Base-by-base conservation (phyloP, 2,797 vertebrate genomes). In the Austrolebias charrua region DNA sequence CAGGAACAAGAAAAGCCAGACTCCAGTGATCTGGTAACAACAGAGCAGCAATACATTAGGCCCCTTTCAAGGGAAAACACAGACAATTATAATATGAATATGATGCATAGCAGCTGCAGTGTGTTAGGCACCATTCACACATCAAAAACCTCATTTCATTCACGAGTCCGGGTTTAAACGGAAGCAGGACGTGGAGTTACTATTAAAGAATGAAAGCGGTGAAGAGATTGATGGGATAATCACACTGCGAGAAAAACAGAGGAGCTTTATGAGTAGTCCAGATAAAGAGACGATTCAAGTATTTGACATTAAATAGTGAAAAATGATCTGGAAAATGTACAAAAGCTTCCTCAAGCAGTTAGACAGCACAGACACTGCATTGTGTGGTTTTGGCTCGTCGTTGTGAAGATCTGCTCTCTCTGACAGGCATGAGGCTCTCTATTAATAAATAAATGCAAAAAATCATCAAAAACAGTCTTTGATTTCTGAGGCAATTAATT, bases 241-340 rank as follows among this genome's bases (percentile, higher is more conserved):
- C 3, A 29, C 42, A 4, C 35, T 61, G 35, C 35, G 74, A 54
- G 70, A 12, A 43, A 76, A 79, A 85, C 80, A 77, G 63, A 78
- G 68, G 40, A 44, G 68, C 66, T 63, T 71, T 73, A 47, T 61
- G n/a, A 63, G 73, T 52, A 63, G 24, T 59, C 63, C 35, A 86
- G 83, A 89, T 89, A 89, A 86, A 83, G 83, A 75, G 75, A 58
- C 33, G 13, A 84, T 88, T 89, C 74, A 88, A 67, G 79, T 49
- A 24, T 16, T 51, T 28, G 20, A 47, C 58, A 49, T 58, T 47
- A 45, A 54, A 62, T 38, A 42, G 65, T 61, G 71, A 63, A 71
- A 66, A 69, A 74, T 58, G 64, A 69, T 49, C 45, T 42, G 84
- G 83, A 81, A 89, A 88, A 76, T 85, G 82, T 88, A 86, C 59